These are phyloP conservation scores for Leptopterna dolabrata DNA, from an alignment of 2,888 invertebrate genomes.

Conservation along the genomic window DNA sequence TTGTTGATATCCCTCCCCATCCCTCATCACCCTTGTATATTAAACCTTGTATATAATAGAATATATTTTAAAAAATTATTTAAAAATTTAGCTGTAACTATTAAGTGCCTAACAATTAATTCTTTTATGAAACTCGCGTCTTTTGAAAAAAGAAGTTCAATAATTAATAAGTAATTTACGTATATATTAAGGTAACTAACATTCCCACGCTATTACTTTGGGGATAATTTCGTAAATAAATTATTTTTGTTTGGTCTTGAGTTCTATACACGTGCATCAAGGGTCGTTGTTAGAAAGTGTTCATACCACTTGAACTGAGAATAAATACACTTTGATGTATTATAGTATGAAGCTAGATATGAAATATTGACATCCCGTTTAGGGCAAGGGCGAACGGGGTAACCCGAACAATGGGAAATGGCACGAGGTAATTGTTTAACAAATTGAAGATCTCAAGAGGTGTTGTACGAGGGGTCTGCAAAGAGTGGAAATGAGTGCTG, in stretches of 20 bases:
- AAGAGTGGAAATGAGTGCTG: no score
- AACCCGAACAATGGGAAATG: no score
- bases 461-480: no score
- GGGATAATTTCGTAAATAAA: neutral
- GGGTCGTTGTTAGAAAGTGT: neutral
- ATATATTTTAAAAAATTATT: constrained; percentile 6
- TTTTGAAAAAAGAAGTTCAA: neutral
- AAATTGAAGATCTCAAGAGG: no score
- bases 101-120: constrained; percentile 9
- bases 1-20: neutral
- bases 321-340: no score
- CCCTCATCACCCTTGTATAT: neutral
- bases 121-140: neutral
- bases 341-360: no score
- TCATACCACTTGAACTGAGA: no score
- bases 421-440: no score
- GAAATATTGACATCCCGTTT: no score
- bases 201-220: neutral
- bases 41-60: neutral
- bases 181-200: neutral
- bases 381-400: no score
- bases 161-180: neutral
- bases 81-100: neutral
- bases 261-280: neutral
- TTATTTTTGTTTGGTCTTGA: no score